phyloP scores from a whole-genome alignment of 2,888 invertebrate genomes.

The Eudemis profundana region DNA sequence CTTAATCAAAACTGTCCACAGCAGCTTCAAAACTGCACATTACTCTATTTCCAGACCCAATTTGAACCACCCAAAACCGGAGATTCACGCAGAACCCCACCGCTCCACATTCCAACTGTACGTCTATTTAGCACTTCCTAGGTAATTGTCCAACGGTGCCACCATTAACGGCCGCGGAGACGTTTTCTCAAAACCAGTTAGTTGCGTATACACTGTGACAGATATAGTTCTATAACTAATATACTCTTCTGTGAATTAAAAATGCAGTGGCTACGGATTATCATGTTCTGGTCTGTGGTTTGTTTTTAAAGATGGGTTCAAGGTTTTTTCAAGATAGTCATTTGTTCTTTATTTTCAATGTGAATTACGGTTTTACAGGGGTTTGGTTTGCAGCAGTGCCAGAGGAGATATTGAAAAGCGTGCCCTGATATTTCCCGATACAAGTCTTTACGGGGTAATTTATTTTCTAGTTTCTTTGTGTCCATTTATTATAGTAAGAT shows the following conservation, averaged over 20 bases:
- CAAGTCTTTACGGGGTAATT: conserved; percentile 80
- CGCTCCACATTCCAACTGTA: conserved; percentile 19
- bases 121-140: conserved; percentile 22
- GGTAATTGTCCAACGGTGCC: conserved; percentile 35
- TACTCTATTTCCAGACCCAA: not conserved
- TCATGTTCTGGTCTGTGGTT: conserved; percentile 56
- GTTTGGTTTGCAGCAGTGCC: conserved; percentile 51
- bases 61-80: not conserved
- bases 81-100: not conserved
- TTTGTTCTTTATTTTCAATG: conserved; percentile 18
- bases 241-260: not conserved
- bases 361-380: no score
- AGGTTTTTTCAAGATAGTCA: not conserved
- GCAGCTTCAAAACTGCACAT: no score
- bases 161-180: not conserved
- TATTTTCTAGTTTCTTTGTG: conserved; percentile 9
- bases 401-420: conserved; percentile 68
- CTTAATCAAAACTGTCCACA: no score
- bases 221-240: conserved; percentile 16
- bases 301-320: not conserved
- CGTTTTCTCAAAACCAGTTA: conserved; percentile 16
- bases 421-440: conserved; percentile 72
- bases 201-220: conserved; percentile 6
- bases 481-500: no score
- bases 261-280: conserved; percentile 22